Base-by-base conservation (phyloP, 2,113 vertebrate genomes). In the Australoheros scitulus region DNA sequence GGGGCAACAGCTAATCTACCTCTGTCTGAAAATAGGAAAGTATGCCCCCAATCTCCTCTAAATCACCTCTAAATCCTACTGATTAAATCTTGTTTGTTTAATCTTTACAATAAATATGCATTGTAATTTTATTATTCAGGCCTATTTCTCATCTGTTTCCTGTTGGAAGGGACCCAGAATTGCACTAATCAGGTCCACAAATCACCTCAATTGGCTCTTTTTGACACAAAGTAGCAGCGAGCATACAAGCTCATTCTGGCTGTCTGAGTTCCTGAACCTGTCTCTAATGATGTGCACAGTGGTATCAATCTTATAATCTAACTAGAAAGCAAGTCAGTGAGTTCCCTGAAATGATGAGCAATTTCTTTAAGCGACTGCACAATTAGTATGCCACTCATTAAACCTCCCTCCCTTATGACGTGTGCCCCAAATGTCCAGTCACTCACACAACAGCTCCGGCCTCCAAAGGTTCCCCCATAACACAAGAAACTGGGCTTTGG, bases 391-490 rank as follows among this genome's bases (percentile, higher is more conserved):
- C 7, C 61, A 41, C 80, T 79, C 76, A 64, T 86, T 82, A 74
- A 60, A 70, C 52, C 56, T 76, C 32, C 38, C 15, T 55, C 85
- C 57, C 61, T 61, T 47, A 57, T 88, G 81, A 89, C 81, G 77
- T 92, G 88, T 88, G 87, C 59, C 76, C 78, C 77, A 86, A 78
- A 87, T 84, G 85, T 92, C 79, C 77, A 87, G 56, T 82, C 55
- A 18, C 60, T 88, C 82, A 84, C 79, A 61, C 78, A 80, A 79
- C 18, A 70, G 60, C 61, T 70, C 55, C 58, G 61, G 75, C 34
- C 52, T 77, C 65, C 76, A 87, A 79, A 79, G 64, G 52, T 61
- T 60, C 8, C 20, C 59, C 75, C 80, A 70, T 61, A 83, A 86
- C 80, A 88, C 77, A 61, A 88, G 60, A 87, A 83, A 87, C 57